Conservation (phyloP, 1,140 invertebrate species). For the Seison nebaliae region DNA sequence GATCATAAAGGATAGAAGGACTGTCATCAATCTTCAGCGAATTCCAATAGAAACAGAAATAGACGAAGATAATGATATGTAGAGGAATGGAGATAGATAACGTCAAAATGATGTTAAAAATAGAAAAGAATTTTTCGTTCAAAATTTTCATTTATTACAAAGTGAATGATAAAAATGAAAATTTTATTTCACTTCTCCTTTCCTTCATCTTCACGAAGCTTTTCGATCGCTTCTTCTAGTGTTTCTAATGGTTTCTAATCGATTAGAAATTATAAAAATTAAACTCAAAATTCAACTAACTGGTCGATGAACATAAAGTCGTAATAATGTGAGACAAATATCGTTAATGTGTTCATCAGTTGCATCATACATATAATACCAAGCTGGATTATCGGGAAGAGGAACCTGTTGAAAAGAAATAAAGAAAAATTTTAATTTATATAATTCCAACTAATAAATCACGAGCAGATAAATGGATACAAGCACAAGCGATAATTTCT, state of each 20-base stretch:
- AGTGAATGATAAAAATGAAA: no score
- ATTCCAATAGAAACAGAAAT: no score
- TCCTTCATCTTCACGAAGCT: not conserved
- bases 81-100: no score
- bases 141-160: no score
- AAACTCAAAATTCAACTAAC: not conserved
- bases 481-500: slow-evolving; percentile 89
- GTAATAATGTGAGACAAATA: slow-evolving; percentile 5
- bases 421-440: not conserved
- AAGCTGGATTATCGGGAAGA: slow-evolving; percentile 55
- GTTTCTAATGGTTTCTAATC: not conserved
- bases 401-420: slow-evolving; percentile 32
- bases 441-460: slow-evolving; percentile 37
- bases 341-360: slow-evolving; percentile 16
- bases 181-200: no score
- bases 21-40: no score
- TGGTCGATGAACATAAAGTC: slow-evolving; percentile 5
- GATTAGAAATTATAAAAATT: not conserved
- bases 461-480: slow-evolving; percentile 72
- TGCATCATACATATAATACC: slow-evolving; percentile 59
- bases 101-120: no score
- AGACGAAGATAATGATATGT: no score
- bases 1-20: no score
- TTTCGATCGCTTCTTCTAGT: not conserved
- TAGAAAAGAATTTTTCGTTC: no score